Conservation (phyloP, 1,140 invertebrate genomes). For the Bombus ignitus region DNA sequence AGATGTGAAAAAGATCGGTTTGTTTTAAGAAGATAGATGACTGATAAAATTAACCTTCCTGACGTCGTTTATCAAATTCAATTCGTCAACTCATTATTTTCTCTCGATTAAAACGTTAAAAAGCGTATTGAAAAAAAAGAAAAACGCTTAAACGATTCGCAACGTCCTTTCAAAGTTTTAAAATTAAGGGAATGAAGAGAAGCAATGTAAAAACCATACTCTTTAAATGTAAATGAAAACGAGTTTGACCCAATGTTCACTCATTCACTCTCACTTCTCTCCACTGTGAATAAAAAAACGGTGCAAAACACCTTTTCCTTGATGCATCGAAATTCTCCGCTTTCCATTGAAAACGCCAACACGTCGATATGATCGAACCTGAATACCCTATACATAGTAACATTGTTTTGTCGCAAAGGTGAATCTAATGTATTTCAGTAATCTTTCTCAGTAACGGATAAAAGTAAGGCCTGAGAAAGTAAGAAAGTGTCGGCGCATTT, state of each 20-base stretch:
- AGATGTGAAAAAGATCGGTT: not conserved
- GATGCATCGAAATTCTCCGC: not conserved
- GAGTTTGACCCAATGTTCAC: slow-evolving; percentile 1
- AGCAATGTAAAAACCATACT: not conserved
- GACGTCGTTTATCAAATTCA: not conserved
- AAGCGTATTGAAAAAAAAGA: not conserved
- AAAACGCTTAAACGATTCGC: not conserved
- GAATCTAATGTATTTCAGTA: slow-evolving; percentile 14
- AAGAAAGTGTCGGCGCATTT: slow-evolving; percentile 32
- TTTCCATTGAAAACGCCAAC: slow-evolving; percentile 2
- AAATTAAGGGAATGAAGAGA: not conserved
- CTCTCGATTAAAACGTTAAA: not conserved
- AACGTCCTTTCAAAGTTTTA: not conserved
- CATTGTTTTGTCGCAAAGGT: slow-evolving; percentile 6
- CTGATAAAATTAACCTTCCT: slow-evolving; percentile 11
- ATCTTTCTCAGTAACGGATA: not conserved
- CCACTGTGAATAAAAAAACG: not conserved
- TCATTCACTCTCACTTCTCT: slow-evolving; percentile 39
- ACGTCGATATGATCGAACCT: not conserved
- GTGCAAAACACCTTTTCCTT: not conserved
- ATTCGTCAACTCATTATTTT: not conserved
- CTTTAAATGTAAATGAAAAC: slow-evolving; percentile 20
- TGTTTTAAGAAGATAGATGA: not conserved
- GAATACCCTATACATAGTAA: slow-evolving; percentile 3
- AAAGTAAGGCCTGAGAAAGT: not conserved